Evolutionary conservation across 2,797 vertebrate genomes (phyloP), one percentile per base, ranked within the genome.

Genomic region (Catamblyrhynchus diadema): DNA sequence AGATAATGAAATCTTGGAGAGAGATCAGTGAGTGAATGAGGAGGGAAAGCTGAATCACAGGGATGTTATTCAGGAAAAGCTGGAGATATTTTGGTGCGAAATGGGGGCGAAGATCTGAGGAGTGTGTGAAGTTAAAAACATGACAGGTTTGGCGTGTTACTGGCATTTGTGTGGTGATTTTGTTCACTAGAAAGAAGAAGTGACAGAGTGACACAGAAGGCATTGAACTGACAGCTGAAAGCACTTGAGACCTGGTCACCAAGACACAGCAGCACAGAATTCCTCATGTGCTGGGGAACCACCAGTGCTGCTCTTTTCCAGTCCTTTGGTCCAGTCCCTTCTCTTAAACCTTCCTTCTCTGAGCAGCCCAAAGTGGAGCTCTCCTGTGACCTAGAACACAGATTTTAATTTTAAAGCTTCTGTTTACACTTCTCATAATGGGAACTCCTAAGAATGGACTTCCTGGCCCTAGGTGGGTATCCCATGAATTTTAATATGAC

Each of bases 401-500:
- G 32, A 28, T 41, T 78, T 45, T 23, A 4, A 47, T 74, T 83
- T 57, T n/a, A 86, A 90, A 86, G 51, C 47, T 91, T 75, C 72
- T 81, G 39, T 51, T 71, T 69, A 14, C 60, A 77, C 20, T 69
- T 45, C 41, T 62, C 19, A 8, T 16, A 23, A 35, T 12, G n/a
- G 9, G 35, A 72, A 24, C 45, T 65, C 53, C 27, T 17, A 65
- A n/a, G 35, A 51, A 59, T 10, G 3, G 74, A 56, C 50, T 62
- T 60, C 6, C 12, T 86, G 50, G 80, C 50, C 80, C 23, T 69
- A 44, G 35, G 42, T 90, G 30, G 15, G 10, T 30, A 42, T 33
- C 20, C 82, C 61, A 61, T 89, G 33, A 89, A 95, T 94, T 94
- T 95, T 93, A 81, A 92, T 92, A 32, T 32, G 48, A 77, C 67